Evolutionary conservation across 2,888 invertebrate species (phyloP).

Genomic region (Crepidodera aurea): DNA sequence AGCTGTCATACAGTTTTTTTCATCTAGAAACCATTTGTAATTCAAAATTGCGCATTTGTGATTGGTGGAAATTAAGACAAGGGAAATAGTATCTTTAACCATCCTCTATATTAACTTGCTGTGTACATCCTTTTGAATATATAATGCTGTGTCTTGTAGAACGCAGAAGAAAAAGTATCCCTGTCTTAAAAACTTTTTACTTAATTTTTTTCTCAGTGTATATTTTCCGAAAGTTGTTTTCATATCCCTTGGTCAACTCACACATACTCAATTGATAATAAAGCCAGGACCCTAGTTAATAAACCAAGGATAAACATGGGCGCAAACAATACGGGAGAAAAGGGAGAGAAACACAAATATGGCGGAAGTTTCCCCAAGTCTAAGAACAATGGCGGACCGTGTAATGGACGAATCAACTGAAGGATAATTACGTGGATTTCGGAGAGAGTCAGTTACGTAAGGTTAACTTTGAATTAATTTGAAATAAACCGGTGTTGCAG

Average conservation of each 20-base stretch:
- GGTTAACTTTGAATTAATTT: not conserved
- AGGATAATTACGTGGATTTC: conserved; percentile 3
- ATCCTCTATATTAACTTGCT: too few relatives aligned
- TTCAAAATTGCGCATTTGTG: too few relatives aligned
- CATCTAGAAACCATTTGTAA: too few relatives aligned
- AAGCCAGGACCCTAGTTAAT: conserved; percentile 24
- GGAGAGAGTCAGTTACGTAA: not conserved
- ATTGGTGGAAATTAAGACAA: too few relatives aligned
- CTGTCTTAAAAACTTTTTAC: too few relatives aligned
- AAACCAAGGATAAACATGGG: conserved; percentile 23
- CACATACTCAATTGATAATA: conserved; percentile 23
- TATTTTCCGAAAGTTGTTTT: not conserved
- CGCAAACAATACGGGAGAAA: conserved; percentile 8
- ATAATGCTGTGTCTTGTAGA: too few relatives aligned
- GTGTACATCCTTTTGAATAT: too few relatives aligned
- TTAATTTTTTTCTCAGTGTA: conserved; percentile 11
- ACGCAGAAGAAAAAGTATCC: too few relatives aligned
- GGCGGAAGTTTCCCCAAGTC: conserved; percentile 10
- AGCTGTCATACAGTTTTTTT: too few relatives aligned
- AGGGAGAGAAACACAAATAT: conserved; percentile 9
- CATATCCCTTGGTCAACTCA: conserved; percentile 13
- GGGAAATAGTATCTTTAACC: too few relatives aligned
- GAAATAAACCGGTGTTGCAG: not conserved
- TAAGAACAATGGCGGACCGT: conserved; percentile 1
- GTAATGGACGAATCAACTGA: conserved; percentile 10